Percentiles rank a stretch among this genome's conserved stretches.
Conservation (phyloP, 2,113 vertebrate genomes). For the Rana temporaria region DNA sequence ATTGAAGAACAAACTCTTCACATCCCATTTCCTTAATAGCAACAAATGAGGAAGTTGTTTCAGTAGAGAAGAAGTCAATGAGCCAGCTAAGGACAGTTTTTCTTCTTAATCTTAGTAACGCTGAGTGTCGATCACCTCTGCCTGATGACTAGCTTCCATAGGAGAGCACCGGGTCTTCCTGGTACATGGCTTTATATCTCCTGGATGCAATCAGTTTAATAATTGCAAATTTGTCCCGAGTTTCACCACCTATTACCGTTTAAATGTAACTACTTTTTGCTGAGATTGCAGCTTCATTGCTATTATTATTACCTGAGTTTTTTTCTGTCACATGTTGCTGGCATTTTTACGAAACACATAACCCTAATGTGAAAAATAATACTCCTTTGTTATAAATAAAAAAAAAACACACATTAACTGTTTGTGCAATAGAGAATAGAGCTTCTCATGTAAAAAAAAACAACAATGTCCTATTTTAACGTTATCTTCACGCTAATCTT, state of each 20-base stretch:
- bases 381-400: too few relatives aligned
- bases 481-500: too few relatives aligned
- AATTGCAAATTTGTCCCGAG: neutral
- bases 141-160: neutral
- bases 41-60: constrained; percentile 50
- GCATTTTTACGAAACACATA: too few relatives aligned
- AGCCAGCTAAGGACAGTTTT: constrained; percentile 35
- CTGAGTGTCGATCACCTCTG: neutral
- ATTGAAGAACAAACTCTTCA: constrained; percentile 21
- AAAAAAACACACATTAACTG: too few relatives aligned
- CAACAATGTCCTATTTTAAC: too few relatives aligned
- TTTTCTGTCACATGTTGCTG: too few relatives aligned
- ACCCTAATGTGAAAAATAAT: too few relatives aligned
- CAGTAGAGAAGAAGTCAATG: constrained; percentile 39
- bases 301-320: neutral
- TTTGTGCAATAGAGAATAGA: too few relatives aligned
- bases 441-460: too few relatives aligned
- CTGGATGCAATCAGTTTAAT: constrained; percentile 9
- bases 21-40: constrained; percentile 54
- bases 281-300: neutral
- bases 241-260: neutral
- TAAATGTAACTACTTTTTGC: neutral
- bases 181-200: constrained; percentile 32
- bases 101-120: constrained; percentile 38
- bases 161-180: neutral